A percentile compares a stretch with the other conserved stretches of the same genome.
These are phyloP conservation scores for Eupithecia centaureata DNA, from an alignment of 2,888 invertebrate genomes.

Conservation along the genomic window DNA sequence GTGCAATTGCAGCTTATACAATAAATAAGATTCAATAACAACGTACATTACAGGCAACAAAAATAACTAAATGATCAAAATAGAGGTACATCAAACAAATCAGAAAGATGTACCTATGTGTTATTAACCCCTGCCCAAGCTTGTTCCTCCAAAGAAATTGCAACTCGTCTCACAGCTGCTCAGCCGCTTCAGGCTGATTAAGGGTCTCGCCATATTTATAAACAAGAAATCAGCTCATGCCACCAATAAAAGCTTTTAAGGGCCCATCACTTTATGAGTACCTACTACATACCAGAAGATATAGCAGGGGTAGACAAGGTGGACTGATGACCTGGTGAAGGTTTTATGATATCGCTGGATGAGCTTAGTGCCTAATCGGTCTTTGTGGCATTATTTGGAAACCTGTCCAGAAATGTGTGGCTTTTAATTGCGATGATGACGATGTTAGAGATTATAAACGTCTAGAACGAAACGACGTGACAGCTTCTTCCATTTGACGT, in stretches of 20 bases:
- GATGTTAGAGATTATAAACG: not conserved
- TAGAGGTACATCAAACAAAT: no score
- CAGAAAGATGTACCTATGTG: not conserved
- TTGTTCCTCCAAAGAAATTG: constrained; percentile 33
- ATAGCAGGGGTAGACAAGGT: no score
- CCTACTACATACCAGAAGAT: no score
- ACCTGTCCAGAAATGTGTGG: no score
- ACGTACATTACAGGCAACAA: not conserved
- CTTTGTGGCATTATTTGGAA: not conserved
- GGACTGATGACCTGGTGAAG: no score
- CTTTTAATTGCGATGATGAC: no score
- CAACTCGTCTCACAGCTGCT: constrained; percentile 29
- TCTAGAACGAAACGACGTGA: not conserved
- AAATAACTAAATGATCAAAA: no score
- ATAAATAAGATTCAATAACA: no score
- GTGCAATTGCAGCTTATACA: no score
- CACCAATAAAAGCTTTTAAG: not conserved
- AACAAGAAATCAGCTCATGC: not conserved
- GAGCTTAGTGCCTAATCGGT: not conserved
- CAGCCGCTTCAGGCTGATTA: constrained; percentile 1
- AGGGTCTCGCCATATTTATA: constrained; percentile 3
- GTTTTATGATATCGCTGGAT: not conserved
- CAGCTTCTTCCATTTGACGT: not conserved
- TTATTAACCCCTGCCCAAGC: not conserved
- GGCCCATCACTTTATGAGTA: no score